Evolutionary conservation across 1,140 invertebrate species (phyloP).

Genomic region (Himalopsyche phryganea): DNA sequence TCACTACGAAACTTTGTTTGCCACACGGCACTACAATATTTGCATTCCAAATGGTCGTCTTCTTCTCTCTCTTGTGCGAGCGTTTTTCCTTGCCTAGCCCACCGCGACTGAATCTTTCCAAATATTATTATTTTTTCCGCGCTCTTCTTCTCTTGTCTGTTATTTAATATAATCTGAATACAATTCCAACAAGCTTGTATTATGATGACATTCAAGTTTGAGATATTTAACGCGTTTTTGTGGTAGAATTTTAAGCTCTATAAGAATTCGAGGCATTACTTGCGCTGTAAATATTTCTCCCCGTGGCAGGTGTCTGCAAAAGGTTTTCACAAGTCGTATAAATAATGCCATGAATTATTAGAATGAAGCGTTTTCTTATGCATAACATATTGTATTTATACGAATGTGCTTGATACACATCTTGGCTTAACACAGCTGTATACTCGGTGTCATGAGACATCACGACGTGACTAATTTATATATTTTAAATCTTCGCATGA

Average conservation of each 20-base stretch:
- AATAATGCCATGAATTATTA: slow-evolving; percentile 29
- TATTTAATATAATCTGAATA: slow-evolving; percentile 19
- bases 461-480: too few relatives aligned
- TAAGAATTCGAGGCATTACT: neutral
- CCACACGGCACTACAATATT: slow-evolving; percentile 33
- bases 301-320: slow-evolving; percentile 28
- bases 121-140: slow-evolving; percentile 13
- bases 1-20: slow-evolving; percentile 31
- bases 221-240: slow-evolving; percentile 9
- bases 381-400: slow-evolving; percentile 1
- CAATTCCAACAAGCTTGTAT: slow-evolving; percentile 6
- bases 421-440: too few relatives aligned
- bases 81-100: neutral
- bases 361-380: slow-evolving; percentile 17
- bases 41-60: slow-evolving; percentile 30
- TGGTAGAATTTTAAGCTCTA: neutral
- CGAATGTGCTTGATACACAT: too few relatives aligned
- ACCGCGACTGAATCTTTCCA: neutral
- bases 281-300: slow-evolving; percentile 29
- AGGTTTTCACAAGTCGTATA: slow-evolving; percentile 31
- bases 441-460: too few relatives aligned
- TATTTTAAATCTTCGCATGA: too few relatives aligned
- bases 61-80: neutral
- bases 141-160: slow-evolving; percentile 1
- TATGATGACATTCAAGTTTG: slow-evolving; percentile 21